Evolutionary conservation across 2,888 invertebrate species (phyloP), one percentile per base, ranked within the genome.

Genomic region (Scrobipalpa costella): DNA sequence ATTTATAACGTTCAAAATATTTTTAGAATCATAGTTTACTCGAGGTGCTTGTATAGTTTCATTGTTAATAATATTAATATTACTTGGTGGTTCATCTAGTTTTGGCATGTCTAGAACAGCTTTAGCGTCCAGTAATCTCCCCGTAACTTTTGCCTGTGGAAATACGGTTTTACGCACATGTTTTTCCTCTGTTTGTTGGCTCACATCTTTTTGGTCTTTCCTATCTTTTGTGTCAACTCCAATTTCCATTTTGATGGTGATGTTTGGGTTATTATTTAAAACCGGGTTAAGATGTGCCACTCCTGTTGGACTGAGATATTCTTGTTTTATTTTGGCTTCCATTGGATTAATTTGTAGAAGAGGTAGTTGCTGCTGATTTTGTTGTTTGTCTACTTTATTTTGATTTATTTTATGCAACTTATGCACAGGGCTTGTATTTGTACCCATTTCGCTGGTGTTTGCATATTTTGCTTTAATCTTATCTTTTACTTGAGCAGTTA

Each of bases 91-190:
- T 62, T 38, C 40, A 38, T 58, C 40, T 38, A 58, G 7, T 27
- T 27, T 59, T 59, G 44, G 44, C 44, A 44, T 59, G 15, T 40
- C 34, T 11, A 59, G 5, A 44, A n/a, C 27, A 11, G 36, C 76
- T 69, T 85, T 85, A 38, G 86, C 86, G 57, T 77, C 79, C 47
- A 87, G 68, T 52, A 87, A 68, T 71, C 88, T 79, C 0, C 85
- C 86, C 44, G 88, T 79, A 0, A 90, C 89, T 83, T 90, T 90
- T 0, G 85, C 90, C 82, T 90, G 90, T 1, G 85, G 81, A 63
- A 72, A 90, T 1, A 90, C 89, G 7, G 90, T 90, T 57, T 89
- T 89, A 69, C 90, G 79, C n/a, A 86, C 69, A 50, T 86, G 71
- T 68, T 88, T 89, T 9, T 88, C 79, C 50, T 82, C 83, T 17